Conservation (phyloP, 2,888 invertebrate species). For the Dendrolimus houi region DNA sequence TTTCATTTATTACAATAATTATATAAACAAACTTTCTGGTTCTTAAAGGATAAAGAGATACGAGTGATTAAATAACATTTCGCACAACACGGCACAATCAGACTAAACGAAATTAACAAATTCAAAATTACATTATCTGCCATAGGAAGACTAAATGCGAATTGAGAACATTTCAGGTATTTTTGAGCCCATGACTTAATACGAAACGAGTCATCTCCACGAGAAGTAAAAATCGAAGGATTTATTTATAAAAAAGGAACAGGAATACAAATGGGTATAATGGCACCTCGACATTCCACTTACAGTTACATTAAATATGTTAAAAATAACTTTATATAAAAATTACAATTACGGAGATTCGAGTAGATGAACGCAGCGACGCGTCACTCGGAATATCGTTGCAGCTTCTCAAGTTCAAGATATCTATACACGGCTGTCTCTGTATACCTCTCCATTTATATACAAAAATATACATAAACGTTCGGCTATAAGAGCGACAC, state of each 20-base stretch:
- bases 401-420: conserved; percentile 15
- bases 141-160: conserved; percentile 66
- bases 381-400: conserved; percentile 23
- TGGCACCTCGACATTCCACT: conserved; percentile 71
- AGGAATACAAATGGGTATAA: conserved; percentile 65
- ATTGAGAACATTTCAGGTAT: conserved; percentile 34
- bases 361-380: conserved; percentile 55
- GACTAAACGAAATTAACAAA: conserved; percentile 41
- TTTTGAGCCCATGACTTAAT: conserved; percentile 42
- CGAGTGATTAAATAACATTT: too few species aligned
- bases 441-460: conserved; percentile 62
- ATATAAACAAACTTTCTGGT: too few species aligned
- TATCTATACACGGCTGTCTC: conserved; percentile 60
- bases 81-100: conserved; percentile 25
- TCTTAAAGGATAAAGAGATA: too few species aligned
- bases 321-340: conserved; percentile 64
- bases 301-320: conserved; percentile 57
- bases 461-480: conserved; percentile 74
- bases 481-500: conserved; percentile 39
- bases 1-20: too few species aligned
- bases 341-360: conserved; percentile 70
- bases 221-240: conserved; percentile 29
- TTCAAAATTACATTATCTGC: conserved; percentile 43
- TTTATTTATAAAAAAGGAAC: conserved; percentile 29
- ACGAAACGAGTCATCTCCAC: conserved; percentile 13